Evolutionary conservation across 2,797 vertebrate species (phyloP).

Genomic region (Bucorvus abyssinicus): DNA sequence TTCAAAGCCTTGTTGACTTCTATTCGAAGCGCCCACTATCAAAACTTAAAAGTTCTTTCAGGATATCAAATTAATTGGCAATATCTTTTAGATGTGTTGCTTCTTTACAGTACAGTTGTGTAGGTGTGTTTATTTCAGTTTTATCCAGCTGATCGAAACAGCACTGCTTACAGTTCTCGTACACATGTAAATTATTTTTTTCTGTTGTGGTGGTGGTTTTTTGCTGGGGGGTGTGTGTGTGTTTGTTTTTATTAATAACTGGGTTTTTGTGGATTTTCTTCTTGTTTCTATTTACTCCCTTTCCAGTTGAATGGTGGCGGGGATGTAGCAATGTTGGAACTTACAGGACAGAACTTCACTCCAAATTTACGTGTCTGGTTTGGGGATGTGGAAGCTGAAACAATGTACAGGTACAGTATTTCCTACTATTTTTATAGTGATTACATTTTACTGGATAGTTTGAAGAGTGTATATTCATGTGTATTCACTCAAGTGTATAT

Average conservation of each 20-base stretch:
- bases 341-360: conserved; percentile 99
- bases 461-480: neutral
- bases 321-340: conserved; percentile 98
- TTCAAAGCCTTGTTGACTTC: neutral
- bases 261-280: neutral
- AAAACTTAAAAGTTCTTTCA: neutral
- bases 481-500: neutral
- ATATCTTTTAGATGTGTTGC: neutral
- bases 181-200: neutral
- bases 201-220: neutral
- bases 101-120: neutral
- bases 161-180: neutral
- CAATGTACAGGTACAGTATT: conserved; percentile 93
- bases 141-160: neutral
- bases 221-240: neutral
- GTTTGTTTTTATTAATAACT: neutral
- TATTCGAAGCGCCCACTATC: neutral
- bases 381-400: conserved; percentile 98
- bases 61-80: neutral
- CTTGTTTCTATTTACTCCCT: neutral
- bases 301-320: conserved; percentile 94
- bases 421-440: neutral
- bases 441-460: neutral
- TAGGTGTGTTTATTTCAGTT: neutral
- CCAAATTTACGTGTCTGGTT: conserved; percentile 99